Evolutionary conservation across 2,888 invertebrate species (phyloP), one percentile per base, ranked within the genome.

Genomic region (Drosophila atroscutellata): DNA sequence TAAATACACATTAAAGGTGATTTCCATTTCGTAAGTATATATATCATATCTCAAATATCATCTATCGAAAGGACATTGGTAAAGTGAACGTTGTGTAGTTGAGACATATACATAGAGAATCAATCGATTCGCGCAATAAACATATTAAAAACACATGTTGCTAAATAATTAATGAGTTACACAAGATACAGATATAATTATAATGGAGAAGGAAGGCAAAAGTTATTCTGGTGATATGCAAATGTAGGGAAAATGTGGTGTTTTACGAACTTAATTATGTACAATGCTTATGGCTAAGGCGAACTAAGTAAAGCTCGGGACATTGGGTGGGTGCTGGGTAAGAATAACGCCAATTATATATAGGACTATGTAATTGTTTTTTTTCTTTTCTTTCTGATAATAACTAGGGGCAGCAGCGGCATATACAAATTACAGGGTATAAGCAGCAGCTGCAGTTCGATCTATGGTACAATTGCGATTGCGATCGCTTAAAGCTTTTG

Each of bases 401-500:
- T 20, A 54, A 30, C 37, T 71, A 70, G 15, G 28, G n/a, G 26
- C 26, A 70, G 51, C 63, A 58, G 26, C 45, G 24, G 51, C 72
- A 34, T 30, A 61, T 26, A 61, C 51, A 34, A 50, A 55, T 26
- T 56, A 56, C 49, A 37, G 30, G 49, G 50, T 56, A 55, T 42
- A 69, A 6, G 50, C 55, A 50, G 61, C 49, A 61, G 67, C 54
- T 61, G 30, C 26, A 49, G n/a, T 55, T 26, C 56, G 15, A 52
- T 55, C 64, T 77, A 79, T 74, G 61, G 54, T 80, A 68, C 77
- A 71, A 18, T 28, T 66, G 54, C 30, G 63, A 58, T 61, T 50
- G 52, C 37, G 57, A 68, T 73, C 72, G 65, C 85, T 85, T 89
- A 85, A 87, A 85, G 85, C 90, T 89, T 89, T 75, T 87, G 90